Percentiles rank a stretch among this genome's conserved stretches.
phyloP scores from a whole-genome alignment of 2,888 invertebrate species.

The Tipula vernalis region DNA sequence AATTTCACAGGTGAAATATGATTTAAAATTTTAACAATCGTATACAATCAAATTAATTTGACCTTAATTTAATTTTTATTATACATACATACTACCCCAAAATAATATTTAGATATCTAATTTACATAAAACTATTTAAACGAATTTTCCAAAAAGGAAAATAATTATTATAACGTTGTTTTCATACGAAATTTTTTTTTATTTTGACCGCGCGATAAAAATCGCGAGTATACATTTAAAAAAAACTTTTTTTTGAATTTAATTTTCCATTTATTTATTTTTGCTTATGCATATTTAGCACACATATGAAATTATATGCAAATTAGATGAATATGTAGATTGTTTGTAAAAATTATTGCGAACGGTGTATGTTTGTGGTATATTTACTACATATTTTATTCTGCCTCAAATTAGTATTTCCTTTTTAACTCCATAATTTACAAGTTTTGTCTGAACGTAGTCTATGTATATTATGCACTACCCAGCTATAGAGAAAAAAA shows the following conservation, averaged over 20 bases:
- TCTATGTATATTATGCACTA: not conserved
- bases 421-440: not conserved
- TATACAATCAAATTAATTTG: not conserved
- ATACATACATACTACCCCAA: not conserved
- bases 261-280: not conserved
- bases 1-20: not conserved
- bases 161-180: not conserved
- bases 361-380: not conserved
- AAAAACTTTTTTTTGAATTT: not conserved
- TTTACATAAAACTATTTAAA: not conserved
- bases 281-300: not conserved
- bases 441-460: not conserved
- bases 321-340: not conserved
- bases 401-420: not conserved
- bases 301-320: not conserved
- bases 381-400: not conserved
- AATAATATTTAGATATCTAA: not conserved
- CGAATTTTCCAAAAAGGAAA: not conserved
- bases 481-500: not conserved
- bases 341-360: not conserved
- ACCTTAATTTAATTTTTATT: not conserved
- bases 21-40: not conserved
- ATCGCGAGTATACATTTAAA: not conserved
- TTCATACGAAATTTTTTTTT: not conserved
- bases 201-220: not conserved